Base-by-base conservation (phyloP, 2,888 invertebrate species). In the Andrena minutula region DNA sequence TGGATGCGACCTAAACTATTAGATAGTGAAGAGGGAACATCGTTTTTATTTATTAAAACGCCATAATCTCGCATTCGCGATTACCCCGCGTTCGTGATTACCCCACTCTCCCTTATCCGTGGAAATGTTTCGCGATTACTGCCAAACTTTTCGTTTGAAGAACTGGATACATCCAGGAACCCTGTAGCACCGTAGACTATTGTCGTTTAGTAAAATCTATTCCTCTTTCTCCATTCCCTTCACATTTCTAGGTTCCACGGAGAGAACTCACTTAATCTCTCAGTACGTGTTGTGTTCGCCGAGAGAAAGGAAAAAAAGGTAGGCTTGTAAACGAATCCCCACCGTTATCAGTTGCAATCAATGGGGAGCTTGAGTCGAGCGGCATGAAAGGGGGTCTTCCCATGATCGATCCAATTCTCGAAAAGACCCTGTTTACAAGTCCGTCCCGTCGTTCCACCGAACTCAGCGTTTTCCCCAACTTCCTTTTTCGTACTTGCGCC, bases 331-430 rank as follows among this genome's bases (percentile, higher is more conserved):
- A 61, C 51, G 63, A 49, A 70, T 80, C 69, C 56, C 76, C 72
- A 49, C 74, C 65, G 77, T 72, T 80, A 86, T 81, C 86, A 83
- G 81, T 83, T 86, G 85, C 83, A 84, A 82, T 82, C 79, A 61
- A 68, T 51, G 65, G 68, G 8, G 53, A 74, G 64, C n/a, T 16
- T 23, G 53, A 69, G 51, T 23, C 23, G 68, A 58, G 58, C 28
- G 60, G 78, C 56, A 75, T 49, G 68, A 60, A 64, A 60, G 60
- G 79, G 16, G 32, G 83, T 82, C 71, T 51, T 51, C 53, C 53
- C 51, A 28, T 70, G 73, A 83, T 85, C 75, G 68, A 79, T 76
- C 60, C 71, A 64, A 68, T 82, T 60, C 75, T 68, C 58, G 60
- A 77, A 86, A 85, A 78, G 49, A 64, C 35, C 71, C 77, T 77